phyloP scores from a whole-genome alignment of 2,888 invertebrate species.

The Drosophila kanekoi region DNA sequence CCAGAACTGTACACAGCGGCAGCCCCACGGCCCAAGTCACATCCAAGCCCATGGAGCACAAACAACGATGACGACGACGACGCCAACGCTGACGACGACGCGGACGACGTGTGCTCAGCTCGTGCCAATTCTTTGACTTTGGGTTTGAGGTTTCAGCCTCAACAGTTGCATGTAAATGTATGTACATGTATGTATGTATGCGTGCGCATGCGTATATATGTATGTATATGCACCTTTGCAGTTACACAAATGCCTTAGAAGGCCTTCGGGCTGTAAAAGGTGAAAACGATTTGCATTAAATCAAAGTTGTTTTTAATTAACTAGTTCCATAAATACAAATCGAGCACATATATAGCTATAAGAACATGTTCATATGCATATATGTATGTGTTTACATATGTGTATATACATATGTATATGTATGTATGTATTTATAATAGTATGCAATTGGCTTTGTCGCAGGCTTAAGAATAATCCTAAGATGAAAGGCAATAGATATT shows the following conservation, averaged over 20 bases:
- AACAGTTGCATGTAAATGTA: conserved; percentile 48
- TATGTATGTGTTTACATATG: too few species aligned
- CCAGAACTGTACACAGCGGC: conserved; percentile 68
- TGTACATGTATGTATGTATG: conserved; percentile 32
- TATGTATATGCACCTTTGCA: not conserved
- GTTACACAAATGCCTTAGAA: conserved; percentile 33
- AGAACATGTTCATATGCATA: not conserved
- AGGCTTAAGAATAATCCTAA: not conserved
- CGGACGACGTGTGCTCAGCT: conserved; percentile 76
- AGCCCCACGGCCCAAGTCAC: conserved; percentile 41
- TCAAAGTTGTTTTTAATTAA: conserved; percentile 47
- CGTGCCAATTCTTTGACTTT: conserved; percentile 75
- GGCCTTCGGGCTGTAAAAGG: conserved; percentile 24
- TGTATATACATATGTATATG: too few species aligned
- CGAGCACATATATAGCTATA: conserved; percentile 6
- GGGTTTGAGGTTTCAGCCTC: conserved; percentile 48
- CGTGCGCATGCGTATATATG: not conserved
- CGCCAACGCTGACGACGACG: conserved; percentile 8
- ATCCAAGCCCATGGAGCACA: conserved; percentile 38
- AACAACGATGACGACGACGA: conserved; percentile 11
- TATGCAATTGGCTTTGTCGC: not conserved
- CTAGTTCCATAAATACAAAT: conserved; percentile 37
- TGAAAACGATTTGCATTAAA: conserved; percentile 50
- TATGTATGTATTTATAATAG: not conserved
- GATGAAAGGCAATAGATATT: not conserved